A percentile compares a stretch with the other conserved stretches of the same genome.
These are phyloP conservation scores for Neelides folsomi DNA, from an alignment of 2,888 invertebrate species.

Conservation along the genomic window DNA sequence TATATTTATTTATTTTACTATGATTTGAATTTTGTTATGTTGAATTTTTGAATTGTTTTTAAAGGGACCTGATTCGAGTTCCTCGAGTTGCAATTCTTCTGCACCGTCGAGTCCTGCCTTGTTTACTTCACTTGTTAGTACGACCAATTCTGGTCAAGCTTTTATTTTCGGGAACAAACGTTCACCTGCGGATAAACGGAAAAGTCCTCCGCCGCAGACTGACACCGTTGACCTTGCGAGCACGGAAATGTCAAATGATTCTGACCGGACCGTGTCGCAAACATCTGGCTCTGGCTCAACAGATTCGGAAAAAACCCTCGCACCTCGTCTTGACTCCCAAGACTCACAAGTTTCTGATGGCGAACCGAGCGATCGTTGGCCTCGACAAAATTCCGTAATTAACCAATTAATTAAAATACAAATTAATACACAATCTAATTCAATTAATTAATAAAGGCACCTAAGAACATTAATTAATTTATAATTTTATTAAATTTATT, in stretches of 20 bases:
- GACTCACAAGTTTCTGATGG: conserved; percentile 61
- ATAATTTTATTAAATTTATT: conserved; percentile 12
- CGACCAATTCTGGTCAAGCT: conserved; percentile 32
- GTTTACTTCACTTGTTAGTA: conserved; percentile 41
- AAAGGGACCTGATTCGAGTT: conserved; percentile 65
- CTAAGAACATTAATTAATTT: not conserved
- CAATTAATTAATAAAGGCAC: not conserved
- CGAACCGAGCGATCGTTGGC: conserved; percentile 41
- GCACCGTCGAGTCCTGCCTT: conserved; percentile 86
- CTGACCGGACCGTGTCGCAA: conserved; percentile 40
- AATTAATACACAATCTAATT: conserved; percentile 12
- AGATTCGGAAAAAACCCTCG: conserved; percentile 68
- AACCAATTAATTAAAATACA: conserved; percentile 38
- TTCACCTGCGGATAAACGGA: too few species aligned
- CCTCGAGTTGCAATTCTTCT: conserved; percentile 91
- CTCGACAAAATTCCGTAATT: conserved; percentile 42
- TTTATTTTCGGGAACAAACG: too few species aligned
- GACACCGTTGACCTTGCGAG: conserved; percentile 19
- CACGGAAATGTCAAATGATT: conserved; percentile 39
- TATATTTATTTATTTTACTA: not conserved
- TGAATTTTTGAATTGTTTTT: conserved; percentile 8
- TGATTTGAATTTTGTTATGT: not conserved
- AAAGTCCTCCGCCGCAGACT: too few species aligned
- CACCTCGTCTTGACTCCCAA: conserved; percentile 62
- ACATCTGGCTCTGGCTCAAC: conserved; percentile 58